A percentile compares a stretch with the other conserved stretches of the same genome.
Conservation (phyloP, 2,888 invertebrate species). For the Linnaemya tessellans region DNA sequence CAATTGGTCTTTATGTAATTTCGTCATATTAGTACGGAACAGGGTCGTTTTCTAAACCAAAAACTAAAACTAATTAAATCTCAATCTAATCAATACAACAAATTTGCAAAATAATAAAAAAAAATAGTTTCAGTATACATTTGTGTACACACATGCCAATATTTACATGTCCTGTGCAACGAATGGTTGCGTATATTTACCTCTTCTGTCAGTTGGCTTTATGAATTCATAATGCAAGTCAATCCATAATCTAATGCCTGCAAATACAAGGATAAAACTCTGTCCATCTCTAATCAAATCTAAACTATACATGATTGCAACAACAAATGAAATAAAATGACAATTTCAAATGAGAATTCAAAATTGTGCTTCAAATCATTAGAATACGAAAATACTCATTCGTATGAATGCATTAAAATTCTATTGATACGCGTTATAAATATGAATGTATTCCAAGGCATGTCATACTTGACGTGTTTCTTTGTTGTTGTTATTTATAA, state of each 20-base stretch:
- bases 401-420: slow-evolving; percentile 22
- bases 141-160: background rate
- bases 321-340: slow-evolving; percentile 43
- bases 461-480: background rate
- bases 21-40: too few species aligned
- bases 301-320: slow-evolving; percentile 25
- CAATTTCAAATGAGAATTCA: slow-evolving; percentile 44
- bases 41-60: too few species aligned
- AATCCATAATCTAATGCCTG: slow-evolving; percentile 13
- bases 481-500: slow-evolving; percentile 1
- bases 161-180: background rate
- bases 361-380: slow-evolving; percentile 44
- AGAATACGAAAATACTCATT: slow-evolving; percentile 28
- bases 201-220: slow-evolving; percentile 46
- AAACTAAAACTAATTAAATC: too few species aligned
- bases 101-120: too few species aligned
- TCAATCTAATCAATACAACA: too few species aligned
- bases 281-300: slow-evolving; percentile 35
- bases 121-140: too few species aligned
- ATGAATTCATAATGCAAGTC: slow-evolving; percentile 62
- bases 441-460: background rate
- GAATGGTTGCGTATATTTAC: background rate
- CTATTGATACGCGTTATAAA: slow-evolving; percentile 47
- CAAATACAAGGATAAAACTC: background rate
- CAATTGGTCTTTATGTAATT: too few species aligned